phyloP scores from a whole-genome alignment of 2,888 invertebrate genomes.

The Drosophila subsilvestris region DNA sequence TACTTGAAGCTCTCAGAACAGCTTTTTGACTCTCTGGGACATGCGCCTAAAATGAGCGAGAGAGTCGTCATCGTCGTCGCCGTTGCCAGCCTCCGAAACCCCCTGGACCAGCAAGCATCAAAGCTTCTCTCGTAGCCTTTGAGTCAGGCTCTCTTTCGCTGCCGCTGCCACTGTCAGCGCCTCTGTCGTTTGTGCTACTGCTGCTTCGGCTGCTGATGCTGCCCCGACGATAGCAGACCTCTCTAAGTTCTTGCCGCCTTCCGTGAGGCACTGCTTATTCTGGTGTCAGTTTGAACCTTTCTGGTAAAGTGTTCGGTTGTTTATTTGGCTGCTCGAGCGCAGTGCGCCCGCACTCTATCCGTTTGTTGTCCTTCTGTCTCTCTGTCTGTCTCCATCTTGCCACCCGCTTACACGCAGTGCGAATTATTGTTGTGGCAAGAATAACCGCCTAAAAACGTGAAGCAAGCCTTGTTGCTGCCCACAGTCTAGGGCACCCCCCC shows the following conservation, averaged over 20 bases:
- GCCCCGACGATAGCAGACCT: neutral
- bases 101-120: slow-evolving; percentile 1
- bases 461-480: slow-evolving; percentile 40
- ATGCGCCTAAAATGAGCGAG: slow-evolving; percentile 7
- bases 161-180: neutral
- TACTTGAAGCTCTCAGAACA: neutral
- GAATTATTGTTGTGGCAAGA: slow-evolving; percentile 48
- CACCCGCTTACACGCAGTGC: neutral
- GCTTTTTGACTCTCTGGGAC: slow-evolving; percentile 1
- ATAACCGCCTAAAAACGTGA: slow-evolving; percentile 53
- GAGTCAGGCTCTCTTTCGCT: neutral
- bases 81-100: slow-evolving; percentile 21
- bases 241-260: neutral
- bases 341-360: slow-evolving; percentile 11
- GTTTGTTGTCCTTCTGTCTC: slow-evolving; percentile 38
- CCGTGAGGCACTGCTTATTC: slow-evolving; percentile 53
- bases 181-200: no score
- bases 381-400: slow-evolving; percentile 27
- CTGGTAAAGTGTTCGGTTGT: slow-evolving; percentile 75
- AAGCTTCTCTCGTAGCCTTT: neutral
- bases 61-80: neutral
- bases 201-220: neutral
- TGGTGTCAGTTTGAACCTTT: slow-evolving; percentile 78
- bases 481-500: slow-evolving; percentile 32
- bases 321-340: slow-evolving; percentile 33